Percentiles rank a stretch among this genome's conserved stretches.
Conservation (phyloP, 1,140 invertebrate genomes). For the Orchestia grillus region DNA sequence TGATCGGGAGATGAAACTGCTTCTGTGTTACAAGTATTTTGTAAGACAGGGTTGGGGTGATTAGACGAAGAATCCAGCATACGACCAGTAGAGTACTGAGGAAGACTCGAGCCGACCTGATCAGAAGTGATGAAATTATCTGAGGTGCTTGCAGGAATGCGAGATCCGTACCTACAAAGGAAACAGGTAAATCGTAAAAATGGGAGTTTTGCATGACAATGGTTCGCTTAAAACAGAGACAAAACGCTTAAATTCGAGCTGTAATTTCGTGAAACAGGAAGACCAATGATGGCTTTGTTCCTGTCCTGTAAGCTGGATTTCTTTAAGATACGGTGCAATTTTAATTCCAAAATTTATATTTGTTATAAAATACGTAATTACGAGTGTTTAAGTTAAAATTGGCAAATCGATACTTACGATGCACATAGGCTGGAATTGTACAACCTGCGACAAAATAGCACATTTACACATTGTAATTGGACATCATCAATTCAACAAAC, state of each 20-base stretch:
- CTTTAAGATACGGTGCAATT: neutral
- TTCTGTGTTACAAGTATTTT: neutral
- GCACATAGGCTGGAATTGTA: neutral
- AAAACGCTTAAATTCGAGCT: neutral
- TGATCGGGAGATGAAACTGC: neutral
- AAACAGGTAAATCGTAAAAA: neutral
- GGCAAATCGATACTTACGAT: neutral
- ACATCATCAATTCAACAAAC: too few species aligned
- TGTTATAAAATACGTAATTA: neutral
- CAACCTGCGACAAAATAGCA: neutral
- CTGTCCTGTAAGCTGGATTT: neutral
- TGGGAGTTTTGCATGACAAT: neutral
- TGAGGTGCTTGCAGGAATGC: neutral
- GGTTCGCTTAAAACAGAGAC: neutral
- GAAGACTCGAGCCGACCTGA: neutral
- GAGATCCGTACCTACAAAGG: neutral
- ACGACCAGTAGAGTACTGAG: neutral
- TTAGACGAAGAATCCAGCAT: neutral
- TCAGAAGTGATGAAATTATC: neutral
- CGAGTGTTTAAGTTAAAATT: neutral
- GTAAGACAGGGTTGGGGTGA: neutral
- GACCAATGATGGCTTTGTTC: neutral
- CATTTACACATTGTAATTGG: neutral
- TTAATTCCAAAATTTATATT: too few species aligned
- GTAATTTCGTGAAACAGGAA: neutral